A percentile compares a stretch with the other conserved stretches of the same genome.
Evolutionary conservation across 1,140 invertebrate species (phyloP).

Genomic region (Diorhabda elongata): DNA sequence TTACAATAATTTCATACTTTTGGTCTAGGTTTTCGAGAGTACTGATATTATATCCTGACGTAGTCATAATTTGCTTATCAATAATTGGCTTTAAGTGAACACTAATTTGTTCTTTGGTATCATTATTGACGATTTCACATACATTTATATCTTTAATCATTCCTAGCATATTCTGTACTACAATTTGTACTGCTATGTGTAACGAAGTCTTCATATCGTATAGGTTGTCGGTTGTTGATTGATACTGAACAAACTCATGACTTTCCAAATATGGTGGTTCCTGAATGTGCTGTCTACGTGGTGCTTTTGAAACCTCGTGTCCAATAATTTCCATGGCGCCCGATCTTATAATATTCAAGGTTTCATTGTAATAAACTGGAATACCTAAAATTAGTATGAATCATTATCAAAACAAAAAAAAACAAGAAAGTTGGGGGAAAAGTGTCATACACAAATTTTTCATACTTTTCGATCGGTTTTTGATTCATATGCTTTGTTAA

Average conservation of each 20-base stretch:
- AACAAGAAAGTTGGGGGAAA: not conserved
- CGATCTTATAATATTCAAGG: conserved; percentile 63
- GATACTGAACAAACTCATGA: conserved; percentile 78
- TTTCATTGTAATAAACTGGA: conserved; percentile 31
- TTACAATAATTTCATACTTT: not conserved
- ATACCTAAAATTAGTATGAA: conserved; percentile 45
- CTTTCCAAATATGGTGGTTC: conserved; percentile 72
- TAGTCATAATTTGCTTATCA: not conserved
- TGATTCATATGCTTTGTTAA: too few species aligned
- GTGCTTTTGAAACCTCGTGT: conserved; percentile 82
- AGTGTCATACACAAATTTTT: too few species aligned
- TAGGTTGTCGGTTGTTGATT: conserved; percentile 54
- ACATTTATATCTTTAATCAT: not conserved
- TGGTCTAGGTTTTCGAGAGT: not conserved
- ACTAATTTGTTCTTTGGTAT: not conserved
- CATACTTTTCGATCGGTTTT: too few species aligned
- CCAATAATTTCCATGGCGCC: conserved; percentile 86
- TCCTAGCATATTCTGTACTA: conserved; percentile 33
- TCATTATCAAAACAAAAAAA: conserved; percentile 30
- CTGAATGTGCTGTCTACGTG: conserved; percentile 71
- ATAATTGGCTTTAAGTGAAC: not conserved
- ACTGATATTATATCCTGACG: not conserved
- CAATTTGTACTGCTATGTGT: conserved; percentile 62
- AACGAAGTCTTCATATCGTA: conserved; percentile 59
- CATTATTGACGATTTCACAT: not conserved